Conservation (phyloP, 2,113 vertebrate genomes). For the Melanotaenia duboulayi region DNA sequence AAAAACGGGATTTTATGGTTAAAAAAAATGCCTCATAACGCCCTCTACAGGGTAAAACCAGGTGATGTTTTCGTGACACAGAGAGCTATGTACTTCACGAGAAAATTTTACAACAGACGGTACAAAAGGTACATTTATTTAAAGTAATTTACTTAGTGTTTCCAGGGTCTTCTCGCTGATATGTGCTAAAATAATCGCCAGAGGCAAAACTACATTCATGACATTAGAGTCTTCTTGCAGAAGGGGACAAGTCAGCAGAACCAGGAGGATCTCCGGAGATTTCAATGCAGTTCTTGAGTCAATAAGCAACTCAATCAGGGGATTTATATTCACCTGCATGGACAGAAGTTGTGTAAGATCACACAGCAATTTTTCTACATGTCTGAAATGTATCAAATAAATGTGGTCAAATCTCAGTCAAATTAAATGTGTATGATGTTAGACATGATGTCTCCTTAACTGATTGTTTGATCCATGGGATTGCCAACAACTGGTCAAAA, state of each 20-base stretch:
- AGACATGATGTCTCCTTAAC: constrained; percentile 44
- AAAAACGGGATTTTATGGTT: too few relatives aligned
- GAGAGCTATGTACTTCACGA: too few relatives aligned
- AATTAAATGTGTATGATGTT: not conserved
- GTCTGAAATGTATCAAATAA: not conserved
- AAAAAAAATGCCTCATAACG: too few relatives aligned
- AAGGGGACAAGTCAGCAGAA: constrained; percentile 68
- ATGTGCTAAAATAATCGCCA: constrained; percentile 45
- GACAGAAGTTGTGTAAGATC: not conserved
- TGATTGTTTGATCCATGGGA: constrained; percentile 71
- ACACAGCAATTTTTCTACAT: not conserved
- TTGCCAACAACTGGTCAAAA: constrained; percentile 65
- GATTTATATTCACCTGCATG: constrained; percentile 19
- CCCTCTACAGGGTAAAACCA: too few relatives aligned
- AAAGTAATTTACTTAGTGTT: constrained; percentile 63
- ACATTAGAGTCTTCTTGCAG: constrained; percentile 59
- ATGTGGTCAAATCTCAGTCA: not conserved
- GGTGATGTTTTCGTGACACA: too few relatives aligned
- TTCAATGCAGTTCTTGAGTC: constrained; percentile 18
- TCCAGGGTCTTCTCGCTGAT: constrained; percentile 41
- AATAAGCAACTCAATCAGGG: constrained; percentile 18
- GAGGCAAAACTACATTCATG: constrained; percentile 26
- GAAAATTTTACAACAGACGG: too few relatives aligned
- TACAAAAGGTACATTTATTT: not conserved
- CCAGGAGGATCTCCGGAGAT: constrained; percentile 71